Conservation (phyloP, 2,888 invertebrate genomes). For the Bruchidius siliquastri region DNA sequence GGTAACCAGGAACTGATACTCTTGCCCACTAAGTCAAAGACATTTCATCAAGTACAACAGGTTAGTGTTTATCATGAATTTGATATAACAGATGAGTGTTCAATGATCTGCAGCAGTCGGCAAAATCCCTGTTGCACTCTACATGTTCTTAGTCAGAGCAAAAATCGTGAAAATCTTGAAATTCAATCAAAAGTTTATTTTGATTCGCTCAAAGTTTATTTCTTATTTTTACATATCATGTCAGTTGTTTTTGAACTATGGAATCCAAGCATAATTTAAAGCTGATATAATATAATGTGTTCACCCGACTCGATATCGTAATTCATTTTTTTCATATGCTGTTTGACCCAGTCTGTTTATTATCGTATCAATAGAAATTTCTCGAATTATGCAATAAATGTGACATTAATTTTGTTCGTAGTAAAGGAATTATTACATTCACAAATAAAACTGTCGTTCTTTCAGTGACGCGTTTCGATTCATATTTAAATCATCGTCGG, state of each 20-base stretch:
- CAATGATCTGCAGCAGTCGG: no score
- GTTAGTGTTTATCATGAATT: slow-evolving; percentile 32
- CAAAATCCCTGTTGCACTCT: no score
- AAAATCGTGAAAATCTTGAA: no score
- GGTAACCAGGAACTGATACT: slow-evolving; percentile 58
- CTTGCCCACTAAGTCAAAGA: slow-evolving; percentile 52
- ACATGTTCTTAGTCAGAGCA: no score
- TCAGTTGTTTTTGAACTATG: neutral
- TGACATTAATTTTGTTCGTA: neutral
- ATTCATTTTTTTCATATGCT: neutral
- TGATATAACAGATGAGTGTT: no score
- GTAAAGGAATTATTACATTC: neutral
- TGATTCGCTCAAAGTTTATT: no score
- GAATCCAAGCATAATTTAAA: neutral
- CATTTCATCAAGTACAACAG: slow-evolving; percentile 56
- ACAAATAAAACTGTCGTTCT: no score
- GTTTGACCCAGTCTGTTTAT: neutral
- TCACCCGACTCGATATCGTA: neutral
- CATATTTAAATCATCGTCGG: no score
- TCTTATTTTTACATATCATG: neutral
- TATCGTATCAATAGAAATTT: neutral
- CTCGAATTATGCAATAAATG: neutral
- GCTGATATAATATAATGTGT: neutral
- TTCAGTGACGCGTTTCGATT: no score
- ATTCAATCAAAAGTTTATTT: no score